These are phyloP conservation scores for Macaria liturata DNA, from an alignment of 2,888 invertebrate genomes.

Conservation along the genomic window DNA sequence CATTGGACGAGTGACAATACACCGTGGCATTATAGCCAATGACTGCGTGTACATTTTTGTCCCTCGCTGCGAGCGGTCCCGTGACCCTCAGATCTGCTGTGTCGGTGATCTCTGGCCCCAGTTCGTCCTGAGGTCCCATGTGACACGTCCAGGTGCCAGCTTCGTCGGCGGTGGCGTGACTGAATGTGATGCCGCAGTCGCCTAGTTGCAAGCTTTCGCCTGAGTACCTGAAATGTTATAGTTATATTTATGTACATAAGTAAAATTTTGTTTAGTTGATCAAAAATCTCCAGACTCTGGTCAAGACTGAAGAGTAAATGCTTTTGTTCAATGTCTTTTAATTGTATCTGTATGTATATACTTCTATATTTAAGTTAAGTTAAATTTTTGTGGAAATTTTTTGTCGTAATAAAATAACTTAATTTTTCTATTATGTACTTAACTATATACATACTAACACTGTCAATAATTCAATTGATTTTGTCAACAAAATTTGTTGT, in stretches of 20 bases:
- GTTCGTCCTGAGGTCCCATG: slow-evolving; percentile 62
- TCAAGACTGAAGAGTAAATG: no score
- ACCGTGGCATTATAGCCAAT: slow-evolving; percentile 53
- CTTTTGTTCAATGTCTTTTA: no score
- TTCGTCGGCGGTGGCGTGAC: slow-evolving; percentile 52
- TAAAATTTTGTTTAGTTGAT: no score
- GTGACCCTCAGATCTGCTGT: slow-evolving; percentile 64
- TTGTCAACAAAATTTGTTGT: no score
- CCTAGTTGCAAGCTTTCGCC: slow-evolving; percentile 68
- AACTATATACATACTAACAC: no score
- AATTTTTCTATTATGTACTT: no score
- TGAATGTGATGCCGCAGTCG: slow-evolving; percentile 72
- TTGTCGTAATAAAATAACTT: no score
- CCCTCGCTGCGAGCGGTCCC: slow-evolving; percentile 66
- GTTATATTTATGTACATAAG: not conserved
- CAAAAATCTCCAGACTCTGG: no score
- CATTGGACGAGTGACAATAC: slow-evolving; percentile 70
- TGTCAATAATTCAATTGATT: no score
- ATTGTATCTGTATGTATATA: no score
- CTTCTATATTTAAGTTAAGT: no score
- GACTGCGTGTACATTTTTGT: slow-evolving; percentile 42
- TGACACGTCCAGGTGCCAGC: slow-evolving; percentile 75
- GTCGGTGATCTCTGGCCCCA: slow-evolving; percentile 64
- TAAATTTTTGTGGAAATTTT: no score
- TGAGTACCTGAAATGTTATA: slow-evolving; percentile 57